A percentile compares a stretch with the other conserved stretches of the same genome.
These are phyloP conservation scores for Drosophila ohnishii DNA, from an alignment of 1,140 invertebrate genomes.

Conservation along the genomic window DNA sequence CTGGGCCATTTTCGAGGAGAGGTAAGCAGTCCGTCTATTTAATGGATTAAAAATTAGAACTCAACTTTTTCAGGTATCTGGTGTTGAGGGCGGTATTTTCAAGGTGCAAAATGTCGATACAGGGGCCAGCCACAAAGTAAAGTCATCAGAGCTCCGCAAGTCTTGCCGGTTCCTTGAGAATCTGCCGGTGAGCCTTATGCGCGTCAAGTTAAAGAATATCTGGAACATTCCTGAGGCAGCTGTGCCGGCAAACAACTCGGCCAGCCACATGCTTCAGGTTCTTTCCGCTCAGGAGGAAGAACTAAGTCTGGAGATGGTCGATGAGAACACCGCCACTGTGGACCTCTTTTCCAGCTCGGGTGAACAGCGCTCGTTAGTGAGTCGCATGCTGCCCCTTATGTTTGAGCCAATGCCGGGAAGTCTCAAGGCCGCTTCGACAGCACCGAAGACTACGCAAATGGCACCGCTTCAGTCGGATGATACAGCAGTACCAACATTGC, in stretches of 20 bases:
- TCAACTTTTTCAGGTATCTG: conserved; percentile 20
- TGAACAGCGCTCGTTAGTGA: conserved; percentile 32
- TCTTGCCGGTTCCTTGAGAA: conserved; percentile 54
- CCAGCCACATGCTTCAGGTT: conserved; percentile 13
- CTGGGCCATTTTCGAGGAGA: conserved; percentile 47
- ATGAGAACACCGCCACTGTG: neutral
- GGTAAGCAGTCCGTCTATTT: neutral
- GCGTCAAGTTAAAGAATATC: conserved; percentile 35
- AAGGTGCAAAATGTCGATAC: conserved; percentile 52
- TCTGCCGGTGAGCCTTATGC: conserved; percentile 38
- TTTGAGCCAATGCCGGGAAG: conserved; percentile 21
- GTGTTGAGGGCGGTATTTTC: neutral
- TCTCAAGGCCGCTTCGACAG: neutral
- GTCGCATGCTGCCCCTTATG: conserved; percentile 44
- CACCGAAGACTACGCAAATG: too few species aligned
- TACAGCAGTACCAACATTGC: conserved; percentile 3
- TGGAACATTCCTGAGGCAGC: conserved; percentile 34
- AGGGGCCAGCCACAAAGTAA: conserved; percentile 27
- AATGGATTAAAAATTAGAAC: too few species aligned
- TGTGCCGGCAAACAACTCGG: conserved; percentile 35
- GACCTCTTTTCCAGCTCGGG: conserved; percentile 33
- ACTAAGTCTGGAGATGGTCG: conserved; percentile 15
- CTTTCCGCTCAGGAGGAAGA: conserved; percentile 1
- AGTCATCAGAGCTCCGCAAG: conserved; percentile 23
- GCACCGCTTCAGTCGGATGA: neutral